Base-by-base conservation (phyloP, 35 echinoderm and acorn worm genomes). In the Apostichopus californicus region DNA sequence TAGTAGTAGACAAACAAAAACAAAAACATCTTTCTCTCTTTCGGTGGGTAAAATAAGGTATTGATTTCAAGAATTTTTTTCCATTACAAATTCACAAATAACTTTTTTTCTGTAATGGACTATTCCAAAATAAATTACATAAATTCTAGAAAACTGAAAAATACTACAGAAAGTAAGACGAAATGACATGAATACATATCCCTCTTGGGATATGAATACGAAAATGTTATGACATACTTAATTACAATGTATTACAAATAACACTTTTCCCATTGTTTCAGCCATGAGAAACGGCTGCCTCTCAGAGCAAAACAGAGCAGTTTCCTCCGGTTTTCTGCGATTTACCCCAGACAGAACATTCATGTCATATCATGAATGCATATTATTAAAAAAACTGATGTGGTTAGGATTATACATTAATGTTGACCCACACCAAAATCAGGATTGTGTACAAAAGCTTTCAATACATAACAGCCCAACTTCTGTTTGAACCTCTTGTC, bases 31-130 rank as follows among this genome's bases (percentile, higher is more conserved):
- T 46, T 46, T 81, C 78, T 25, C 55, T 81, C 28, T 81, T 85
- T 85, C 81, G 81, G 81, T 85, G 81, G 81, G 81, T 85, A 85
- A 83, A 85, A 84, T 84, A 84, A 84, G 81, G 81, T 85, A 85
- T 52, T n/a, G 58, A 21, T 85, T 85, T 58, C 58, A 59, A 58
- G 57, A 21, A 85, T 75, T 75, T 46, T 46, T 46, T 46, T 75
- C 71, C 71, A 75, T 75, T 75, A 75, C 71, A 75, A 18, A 61
- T 75, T 18, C 17, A 14, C 12, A 75, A 75, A 75, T 7, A 68
- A 68, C 18, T 68, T 55, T 15, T 34, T 21, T 23, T 85, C n/a
- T 85, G 81, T 85, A 85, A 85, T 85, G 81, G 81, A 85, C 81
- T 59, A 59, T 85, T 85, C 81, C 81, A 56, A 81, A 85, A 85